Evolutionary conservation across 2,888 invertebrate genomes (phyloP).

Genomic region (Reticulitermes lucifugus): DNA sequence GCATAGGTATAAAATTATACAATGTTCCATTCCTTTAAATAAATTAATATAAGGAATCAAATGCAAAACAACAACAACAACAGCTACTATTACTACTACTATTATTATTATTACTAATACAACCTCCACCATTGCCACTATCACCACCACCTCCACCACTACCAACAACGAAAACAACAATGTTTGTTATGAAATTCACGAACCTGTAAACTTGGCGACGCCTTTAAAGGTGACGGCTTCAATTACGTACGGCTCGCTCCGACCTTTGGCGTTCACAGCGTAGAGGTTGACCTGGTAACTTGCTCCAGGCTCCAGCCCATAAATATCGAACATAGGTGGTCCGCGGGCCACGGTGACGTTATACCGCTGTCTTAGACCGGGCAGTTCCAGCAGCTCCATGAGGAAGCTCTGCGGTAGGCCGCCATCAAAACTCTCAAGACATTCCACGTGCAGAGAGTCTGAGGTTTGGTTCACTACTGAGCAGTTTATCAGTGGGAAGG

Average conservation of each 20-base stretch:
- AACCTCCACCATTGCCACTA: too few species aligned
- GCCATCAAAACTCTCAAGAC: conserved; percentile 89
- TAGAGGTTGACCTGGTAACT: conserved; percentile 84
- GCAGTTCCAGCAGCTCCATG: conserved; percentile 82
- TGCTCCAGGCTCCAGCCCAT: conserved; percentile 77
- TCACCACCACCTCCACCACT: too few species aligned
- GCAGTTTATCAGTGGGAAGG: conserved; percentile 89
- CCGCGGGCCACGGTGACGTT: conserved; percentile 73
- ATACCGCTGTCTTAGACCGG: conserved; percentile 72
- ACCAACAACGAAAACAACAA: too few species aligned
- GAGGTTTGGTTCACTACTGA: conserved; percentile 87
- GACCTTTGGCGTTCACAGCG: conserved; percentile 88
- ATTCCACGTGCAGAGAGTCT: conserved; percentile 86
- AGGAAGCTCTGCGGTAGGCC: conserved; percentile 89
- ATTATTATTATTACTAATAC: too few species aligned
- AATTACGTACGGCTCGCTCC: conserved; percentile 84
- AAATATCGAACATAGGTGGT: conserved; percentile 76
- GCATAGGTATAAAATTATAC: too few species aligned
- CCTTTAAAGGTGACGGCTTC: conserved; percentile 88
- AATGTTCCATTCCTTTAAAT: too few species aligned
- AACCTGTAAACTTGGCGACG: conserved; percentile 88
- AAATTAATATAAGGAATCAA: too few species aligned
- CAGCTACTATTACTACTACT: too few species aligned
- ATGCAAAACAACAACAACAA: too few species aligned
- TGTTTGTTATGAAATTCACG: conserved; percentile 56